A percentile compares a stretch with the other conserved stretches of the same genome.
Conservation (phyloP, 2,888 invertebrate species). For the Liodrosophila aerea region DNA sequence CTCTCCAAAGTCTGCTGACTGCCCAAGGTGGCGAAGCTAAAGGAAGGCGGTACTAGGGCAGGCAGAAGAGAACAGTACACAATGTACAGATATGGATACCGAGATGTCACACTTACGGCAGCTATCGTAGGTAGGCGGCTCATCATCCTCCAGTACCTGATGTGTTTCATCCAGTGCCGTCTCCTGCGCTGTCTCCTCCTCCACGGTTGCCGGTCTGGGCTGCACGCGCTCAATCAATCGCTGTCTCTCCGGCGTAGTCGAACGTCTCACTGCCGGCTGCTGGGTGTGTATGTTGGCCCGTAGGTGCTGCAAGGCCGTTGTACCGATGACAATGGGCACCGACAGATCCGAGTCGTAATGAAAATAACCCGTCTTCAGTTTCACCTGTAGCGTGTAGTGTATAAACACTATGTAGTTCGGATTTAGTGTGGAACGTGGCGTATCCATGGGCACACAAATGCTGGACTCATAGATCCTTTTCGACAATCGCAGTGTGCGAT, state of each 20-base stretch:
- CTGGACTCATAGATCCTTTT: constrained; percentile 84
- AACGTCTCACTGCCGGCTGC: constrained; percentile 49
- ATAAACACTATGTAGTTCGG: constrained; percentile 77
- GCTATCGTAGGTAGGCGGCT: constrained; percentile 79
- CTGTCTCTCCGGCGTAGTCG: constrained; percentile 62
- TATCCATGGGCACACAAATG: constrained; percentile 84
- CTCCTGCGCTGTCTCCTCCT: constrained; percentile 50
- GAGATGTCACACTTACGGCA: constrained; percentile 72
- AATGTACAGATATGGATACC: too few relatives aligned
- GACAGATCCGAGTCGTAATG: constrained; percentile 77
- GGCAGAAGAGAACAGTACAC: not conserved
- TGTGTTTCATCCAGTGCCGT: constrained; percentile 43
- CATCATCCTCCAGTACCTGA: constrained; percentile 64
- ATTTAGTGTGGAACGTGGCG: constrained; percentile 87
- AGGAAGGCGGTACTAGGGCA: constrained; percentile 74
- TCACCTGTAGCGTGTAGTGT: constrained; percentile 76
- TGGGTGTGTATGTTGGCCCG: constrained; percentile 47
- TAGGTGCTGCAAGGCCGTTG: constrained; percentile 67
- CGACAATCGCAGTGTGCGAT: constrained; percentile 69
- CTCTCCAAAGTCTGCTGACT: constrained; percentile 70
- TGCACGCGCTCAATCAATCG: constrained; percentile 58
- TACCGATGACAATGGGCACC: constrained; percentile 76
- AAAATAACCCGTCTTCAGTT: constrained; percentile 75
- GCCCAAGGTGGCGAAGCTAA: constrained; percentile 78
- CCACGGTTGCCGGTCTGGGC: constrained; percentile 44